Conservation (phyloP, 2,113 vertebrate genomes). For the Acinonyx jubatus region DNA sequence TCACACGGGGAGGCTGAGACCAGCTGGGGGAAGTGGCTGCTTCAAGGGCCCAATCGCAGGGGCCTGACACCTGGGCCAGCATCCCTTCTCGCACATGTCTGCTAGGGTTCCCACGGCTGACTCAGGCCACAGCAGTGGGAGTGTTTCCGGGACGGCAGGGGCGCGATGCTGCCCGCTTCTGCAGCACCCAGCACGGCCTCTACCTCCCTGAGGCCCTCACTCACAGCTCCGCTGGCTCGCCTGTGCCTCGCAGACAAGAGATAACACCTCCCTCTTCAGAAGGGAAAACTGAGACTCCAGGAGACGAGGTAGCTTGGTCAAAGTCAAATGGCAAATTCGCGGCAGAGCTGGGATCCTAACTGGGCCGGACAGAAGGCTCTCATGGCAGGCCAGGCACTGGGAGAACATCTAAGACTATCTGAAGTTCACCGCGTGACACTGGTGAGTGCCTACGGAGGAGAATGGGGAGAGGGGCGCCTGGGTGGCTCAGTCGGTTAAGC, state of each 20-base stretch:
- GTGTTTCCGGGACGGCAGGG: too few relatives aligned
- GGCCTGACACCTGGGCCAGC: fast-evolving
- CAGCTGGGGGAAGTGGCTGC: background rate
- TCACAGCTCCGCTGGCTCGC: background rate
- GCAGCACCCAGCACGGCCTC: background rate
- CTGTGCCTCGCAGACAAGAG: background rate
- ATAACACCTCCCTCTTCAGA: background rate
- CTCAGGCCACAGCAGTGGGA: background rate
- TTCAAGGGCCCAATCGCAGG: background rate
- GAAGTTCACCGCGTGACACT: fast-evolving
- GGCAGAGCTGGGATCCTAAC: background rate
- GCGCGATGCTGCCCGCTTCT: fast-evolving
- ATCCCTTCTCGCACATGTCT: fast-evolving
- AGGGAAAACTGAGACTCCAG: background rate
- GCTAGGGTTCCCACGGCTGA: fast-evolving
- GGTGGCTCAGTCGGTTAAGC: too few relatives aligned
- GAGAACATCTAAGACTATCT: background rate
- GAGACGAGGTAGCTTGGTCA: background rate
- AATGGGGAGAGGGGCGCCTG: background rate
- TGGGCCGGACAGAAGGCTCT: background rate
- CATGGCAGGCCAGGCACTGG: fast-evolving
- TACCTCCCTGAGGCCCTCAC: background rate
- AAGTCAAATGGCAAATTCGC: background rate
- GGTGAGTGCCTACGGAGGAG: background rate
- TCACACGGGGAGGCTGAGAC: background rate